phyloP scores from a whole-genome alignment of 2,113 vertebrate genomes.

The Epinephelus lanceolatus region DNA sequence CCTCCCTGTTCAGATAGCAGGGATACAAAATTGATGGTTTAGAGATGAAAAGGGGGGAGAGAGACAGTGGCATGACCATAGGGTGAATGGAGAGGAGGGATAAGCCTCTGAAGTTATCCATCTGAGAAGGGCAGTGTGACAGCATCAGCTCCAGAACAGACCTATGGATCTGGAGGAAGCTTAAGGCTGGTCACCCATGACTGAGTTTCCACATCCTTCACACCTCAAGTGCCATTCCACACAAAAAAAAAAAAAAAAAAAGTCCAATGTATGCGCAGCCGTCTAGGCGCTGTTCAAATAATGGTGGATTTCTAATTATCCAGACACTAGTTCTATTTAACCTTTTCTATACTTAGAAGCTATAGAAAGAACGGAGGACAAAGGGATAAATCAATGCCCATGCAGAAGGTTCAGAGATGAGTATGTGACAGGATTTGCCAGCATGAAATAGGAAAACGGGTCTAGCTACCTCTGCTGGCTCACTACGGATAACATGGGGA shows the following conservation, averaged over 20 bases:
- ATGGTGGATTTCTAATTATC: slow-evolving; percentile 20
- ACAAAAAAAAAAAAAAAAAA: not conserved
- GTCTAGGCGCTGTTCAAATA: not conserved
- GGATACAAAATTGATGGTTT: slow-evolving; percentile 25
- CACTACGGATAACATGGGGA: slow-evolving; percentile 28
- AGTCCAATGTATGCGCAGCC: slow-evolving; percentile 10
- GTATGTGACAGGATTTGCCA: not conserved
- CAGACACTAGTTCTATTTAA: slow-evolving; percentile 14
- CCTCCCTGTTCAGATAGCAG: slow-evolving; percentile 27
- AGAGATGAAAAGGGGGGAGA: slow-evolving; percentile 16
- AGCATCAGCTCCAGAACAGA: slow-evolving; percentile 47
- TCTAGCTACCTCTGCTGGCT: slow-evolving; percentile 22
- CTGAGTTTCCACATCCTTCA: slow-evolving; percentile 24
- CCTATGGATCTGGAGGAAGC: slow-evolving; percentile 24
- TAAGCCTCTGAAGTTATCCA: slow-evolving; percentile 66
- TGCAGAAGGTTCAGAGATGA: slow-evolving; percentile 29
- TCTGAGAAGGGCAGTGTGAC: slow-evolving; percentile 73
- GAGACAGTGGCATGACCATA: slow-evolving; percentile 3
- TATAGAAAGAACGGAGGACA: slow-evolving; percentile 6
- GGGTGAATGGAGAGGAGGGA: slow-evolving; percentile 47
- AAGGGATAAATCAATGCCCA: slow-evolving; percentile 26
- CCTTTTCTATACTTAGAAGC: slow-evolving; percentile 9
- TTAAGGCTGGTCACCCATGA: slow-evolving; percentile 58
- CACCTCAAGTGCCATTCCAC: slow-evolving; percentile 45
- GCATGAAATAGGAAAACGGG: not conserved